Evolutionary conservation across 1,140 invertebrate species (phyloP).

Genomic region (Dinothrombium tinctorium): DNA sequence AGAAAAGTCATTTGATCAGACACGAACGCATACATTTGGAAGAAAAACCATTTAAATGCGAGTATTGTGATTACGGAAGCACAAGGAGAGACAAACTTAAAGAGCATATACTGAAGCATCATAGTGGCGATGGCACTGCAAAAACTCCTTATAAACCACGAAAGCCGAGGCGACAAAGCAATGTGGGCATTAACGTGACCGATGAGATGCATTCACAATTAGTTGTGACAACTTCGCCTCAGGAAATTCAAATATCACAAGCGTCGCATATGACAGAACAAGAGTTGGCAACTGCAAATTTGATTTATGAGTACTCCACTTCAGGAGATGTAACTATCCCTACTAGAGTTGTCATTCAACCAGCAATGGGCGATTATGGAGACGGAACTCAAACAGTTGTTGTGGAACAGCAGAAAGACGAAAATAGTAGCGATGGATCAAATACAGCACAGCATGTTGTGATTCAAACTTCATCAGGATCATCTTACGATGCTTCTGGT

Average conservation of each 20-base stretch:
- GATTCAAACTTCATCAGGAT: too few relatives aligned
- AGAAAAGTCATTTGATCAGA: conserved; percentile 36
- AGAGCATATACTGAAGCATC: conserved; percentile 36
- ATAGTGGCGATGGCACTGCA: conserved; percentile 16
- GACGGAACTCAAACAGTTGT: neutral
- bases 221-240: neutral
- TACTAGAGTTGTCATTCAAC: conserved; percentile 5
- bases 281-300: conserved; percentile 5
- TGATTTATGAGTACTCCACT: conserved; percentile 3
- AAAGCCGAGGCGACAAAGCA: conserved; percentile 12
- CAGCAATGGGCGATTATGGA: neutral
- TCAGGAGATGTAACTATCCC: neutral
- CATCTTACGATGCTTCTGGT: too few relatives aligned
- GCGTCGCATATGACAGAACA: conserved; percentile 4
- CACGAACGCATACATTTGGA: conserved; percentile 38
- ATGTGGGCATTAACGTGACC: neutral
- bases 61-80: conserved; percentile 36
- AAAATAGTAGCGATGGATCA: neutral
- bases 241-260: conserved; percentile 2
- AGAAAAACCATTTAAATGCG: conserved; percentile 32
- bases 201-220: neutral
- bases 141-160: conserved; percentile 29
- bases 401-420: too few relatives aligned
- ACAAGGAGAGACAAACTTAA: conserved; percentile 39
- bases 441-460: neutral